Conservation (phyloP, 2,113 vertebrate species). For the Notiomystis cincta region DNA sequence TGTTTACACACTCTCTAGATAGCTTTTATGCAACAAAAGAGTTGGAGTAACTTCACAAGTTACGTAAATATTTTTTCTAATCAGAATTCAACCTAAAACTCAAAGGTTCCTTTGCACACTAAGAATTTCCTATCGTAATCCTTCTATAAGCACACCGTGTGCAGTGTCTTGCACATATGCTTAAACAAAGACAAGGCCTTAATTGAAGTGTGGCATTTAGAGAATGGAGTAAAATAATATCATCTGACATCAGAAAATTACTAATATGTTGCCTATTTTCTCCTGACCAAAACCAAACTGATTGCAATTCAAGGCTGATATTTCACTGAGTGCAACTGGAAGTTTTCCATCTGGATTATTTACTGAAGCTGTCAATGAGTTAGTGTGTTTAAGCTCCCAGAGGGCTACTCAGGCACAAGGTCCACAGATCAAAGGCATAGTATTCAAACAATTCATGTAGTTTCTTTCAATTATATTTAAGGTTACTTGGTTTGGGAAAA, state of each 20-base stretch:
- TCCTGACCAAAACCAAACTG: neutral
- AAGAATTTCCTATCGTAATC: neutral
- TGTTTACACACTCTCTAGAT: neutral
- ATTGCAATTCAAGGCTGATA: neutral
- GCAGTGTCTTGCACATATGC: neutral
- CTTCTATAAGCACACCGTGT: neutral
- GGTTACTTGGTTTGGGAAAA: neutral
- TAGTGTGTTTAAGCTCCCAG: neutral
- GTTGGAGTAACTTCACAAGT: neutral
- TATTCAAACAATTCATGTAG: neutral
- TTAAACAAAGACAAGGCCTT: neutral
- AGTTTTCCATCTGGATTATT: neutral
- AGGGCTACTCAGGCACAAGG: neutral
- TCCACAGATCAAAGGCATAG: slow-evolving; percentile 26
- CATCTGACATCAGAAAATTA: slow-evolving; percentile 16
- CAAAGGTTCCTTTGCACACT: neutral
- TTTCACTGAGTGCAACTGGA: neutral
- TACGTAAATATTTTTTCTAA: neutral
- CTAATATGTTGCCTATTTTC: neutral
- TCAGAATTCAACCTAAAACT: neutral
- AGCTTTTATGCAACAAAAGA: neutral
- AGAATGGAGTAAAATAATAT: neutral
- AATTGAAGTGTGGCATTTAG: neutral
- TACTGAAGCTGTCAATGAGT: neutral
- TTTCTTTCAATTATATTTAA: slow-evolving; percentile 21